A percentile compares a stretch with the other conserved stretches of the same genome.
Conservation (phyloP, 2,113 vertebrate genomes). For the Jaculus jaculus region DNA sequence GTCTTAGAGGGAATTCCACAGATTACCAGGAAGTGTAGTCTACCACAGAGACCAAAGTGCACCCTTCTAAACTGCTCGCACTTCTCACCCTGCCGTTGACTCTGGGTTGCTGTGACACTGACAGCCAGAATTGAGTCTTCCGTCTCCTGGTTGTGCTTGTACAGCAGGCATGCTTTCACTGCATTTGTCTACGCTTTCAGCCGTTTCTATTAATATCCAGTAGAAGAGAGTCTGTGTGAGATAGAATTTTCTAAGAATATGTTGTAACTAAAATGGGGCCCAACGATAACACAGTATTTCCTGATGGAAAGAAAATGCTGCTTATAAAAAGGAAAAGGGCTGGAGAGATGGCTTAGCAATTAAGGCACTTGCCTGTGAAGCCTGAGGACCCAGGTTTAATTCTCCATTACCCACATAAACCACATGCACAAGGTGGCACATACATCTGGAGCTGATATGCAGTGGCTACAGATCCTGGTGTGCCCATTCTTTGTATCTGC, state of each 20-base stretch:
- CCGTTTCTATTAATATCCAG: neutral
- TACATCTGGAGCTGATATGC: no score
- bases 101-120: neutral
- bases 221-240: conserved; percentile 28
- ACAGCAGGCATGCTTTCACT: neutral
- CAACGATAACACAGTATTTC: neutral
- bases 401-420: no score
- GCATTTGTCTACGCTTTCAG: conserved; percentile 3
- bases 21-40: neutral
- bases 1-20: neutral
- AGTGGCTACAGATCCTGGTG: no score
- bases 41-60: neutral
- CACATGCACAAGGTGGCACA: no score
- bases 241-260: conserved; percentile 36
- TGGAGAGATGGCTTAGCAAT: no score
- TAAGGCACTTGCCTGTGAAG: no score
- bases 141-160: neutral
- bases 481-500: no score
- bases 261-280: neutral
- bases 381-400: no score
- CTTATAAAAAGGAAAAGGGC: neutral
- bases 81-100: neutral
- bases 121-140: neutral
- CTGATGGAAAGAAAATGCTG: neutral
- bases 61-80: neutral